Evolutionary conservation across 1,140 invertebrate species (phyloP).

Genomic region (Drosophila neocordata): DNA sequence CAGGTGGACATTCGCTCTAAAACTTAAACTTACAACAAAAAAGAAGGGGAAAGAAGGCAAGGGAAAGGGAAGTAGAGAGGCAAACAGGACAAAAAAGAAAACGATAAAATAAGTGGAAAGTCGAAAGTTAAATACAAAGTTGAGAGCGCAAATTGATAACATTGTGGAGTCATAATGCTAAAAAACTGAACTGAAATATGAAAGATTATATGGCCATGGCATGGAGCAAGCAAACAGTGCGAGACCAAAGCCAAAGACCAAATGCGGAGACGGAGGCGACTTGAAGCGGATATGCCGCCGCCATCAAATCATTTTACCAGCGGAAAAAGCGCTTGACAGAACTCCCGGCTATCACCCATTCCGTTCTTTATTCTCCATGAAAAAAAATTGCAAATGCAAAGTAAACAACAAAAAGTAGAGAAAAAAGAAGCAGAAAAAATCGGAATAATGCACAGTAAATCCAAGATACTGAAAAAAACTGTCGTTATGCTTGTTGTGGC

Average conservation of each 20-base stretch:
- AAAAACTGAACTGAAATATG: constrained; percentile 61
- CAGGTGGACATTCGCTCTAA: constrained; percentile 26
- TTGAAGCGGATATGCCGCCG: constrained; percentile 69
- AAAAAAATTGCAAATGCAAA: constrained; percentile 50
- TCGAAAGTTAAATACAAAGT: constrained; percentile 81
- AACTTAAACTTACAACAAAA: constrained; percentile 22
- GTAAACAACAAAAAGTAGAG: constrained; percentile 19
- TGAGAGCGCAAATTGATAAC: constrained; percentile 78
- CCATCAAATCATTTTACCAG: constrained; percentile 81
- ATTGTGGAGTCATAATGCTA: constrained; percentile 64
- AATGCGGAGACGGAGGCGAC: constrained; percentile 36
- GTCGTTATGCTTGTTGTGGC: constrained; percentile 13
- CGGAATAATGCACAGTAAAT: constrained; percentile 53
- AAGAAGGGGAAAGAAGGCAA: neutral
- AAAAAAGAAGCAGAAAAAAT: constrained; percentile 39
- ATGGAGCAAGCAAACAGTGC: constrained; percentile 64
- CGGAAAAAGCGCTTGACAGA: constrained; percentile 70
- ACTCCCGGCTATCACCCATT: constrained; percentile 1
- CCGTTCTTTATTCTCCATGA: constrained; percentile 11
- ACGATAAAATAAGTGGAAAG: constrained; percentile 64
- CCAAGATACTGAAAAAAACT: constrained; percentile 20
- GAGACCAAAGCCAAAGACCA: constrained; percentile 40
- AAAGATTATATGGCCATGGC: constrained; percentile 64
- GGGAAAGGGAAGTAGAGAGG: constrained; percentile 21
- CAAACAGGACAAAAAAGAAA: constrained; percentile 13